Base-by-base conservation (phyloP, 2,888 invertebrate species). In the Bedellia somnulentella region DNA sequence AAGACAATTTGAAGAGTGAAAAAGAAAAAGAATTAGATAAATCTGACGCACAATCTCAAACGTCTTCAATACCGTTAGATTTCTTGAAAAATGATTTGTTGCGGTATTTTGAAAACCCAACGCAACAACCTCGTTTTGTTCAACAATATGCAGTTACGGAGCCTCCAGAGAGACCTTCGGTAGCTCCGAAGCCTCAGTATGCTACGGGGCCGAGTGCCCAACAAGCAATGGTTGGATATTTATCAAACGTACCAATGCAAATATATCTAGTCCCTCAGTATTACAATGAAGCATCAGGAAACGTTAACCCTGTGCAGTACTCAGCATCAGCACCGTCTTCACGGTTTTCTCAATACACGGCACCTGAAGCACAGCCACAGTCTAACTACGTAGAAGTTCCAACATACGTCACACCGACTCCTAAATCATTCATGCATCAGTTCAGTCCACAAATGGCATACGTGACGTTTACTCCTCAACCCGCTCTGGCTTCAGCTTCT, bases 1-100 rank as follows among this genome's bases (percentile, higher is more conserved):
- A 80, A 18, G 87, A 87, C 44, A 86, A 83, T 45, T 54, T 83
- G 30, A 78, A 79, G 30, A 79, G 77, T 41, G 83, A 85, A 53
- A 68, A 71, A 38, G 64, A 67, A 40, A 58, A 55, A 32, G 45
- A 63, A 2, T 34, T 43, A 6, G 59, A 57, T 0, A 57, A 58
- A 35, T 35, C 52, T 1, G 58, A 57, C 21, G 43, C 46, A 2
- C 45, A 45, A 10, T 39, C 52, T 5, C 50, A 56, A 34, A 39
- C 37, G 5, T 33, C 37, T 11, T 11, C 50, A n/a, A 36, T 48
- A 12, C 53, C 60, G 2, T 37, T 67, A 5, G 63, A 70, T 9
- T 62, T 57, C 38, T 42, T 71, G 5, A 73, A 68, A 35, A 62
- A 45, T 31, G 60, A 59, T 15, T 39, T 63, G 8, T 40, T 66